phyloP scores from a whole-genome alignment of 2,797 vertebrate species.

The Phoxinus dragarum region DNA sequence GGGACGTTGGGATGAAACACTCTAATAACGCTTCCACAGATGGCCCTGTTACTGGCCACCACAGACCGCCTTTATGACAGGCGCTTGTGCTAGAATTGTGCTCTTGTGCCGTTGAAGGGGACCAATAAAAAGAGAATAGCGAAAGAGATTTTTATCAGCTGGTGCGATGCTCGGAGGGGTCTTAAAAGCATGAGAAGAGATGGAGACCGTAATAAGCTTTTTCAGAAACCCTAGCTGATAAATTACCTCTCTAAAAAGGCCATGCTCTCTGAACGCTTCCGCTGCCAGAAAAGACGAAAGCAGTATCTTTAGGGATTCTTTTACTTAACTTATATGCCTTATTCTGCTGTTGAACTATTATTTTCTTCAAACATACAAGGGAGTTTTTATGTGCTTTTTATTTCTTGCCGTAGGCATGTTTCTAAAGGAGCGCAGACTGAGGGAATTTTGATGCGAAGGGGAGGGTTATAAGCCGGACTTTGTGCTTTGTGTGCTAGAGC shows the following conservation, averaged over 20 bases:
- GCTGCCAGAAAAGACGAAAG: constrained; percentile 7
- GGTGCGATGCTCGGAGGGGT: constrained; percentile 33
- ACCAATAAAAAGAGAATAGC: constrained; percentile 65
- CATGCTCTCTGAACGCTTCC: constrained; percentile 8
- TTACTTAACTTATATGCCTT: constrained; percentile 50
- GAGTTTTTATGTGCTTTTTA: constrained; percentile 46
- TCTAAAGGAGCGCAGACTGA: constrained; percentile 42
- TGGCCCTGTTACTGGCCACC: constrained; percentile 77
- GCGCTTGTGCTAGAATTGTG: constrained; percentile 62
- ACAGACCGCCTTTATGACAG: constrained; percentile 66
- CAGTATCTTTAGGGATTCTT: constrained; percentile 25
- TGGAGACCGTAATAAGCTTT: constrained; percentile 41
- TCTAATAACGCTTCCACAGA: constrained; percentile 77
- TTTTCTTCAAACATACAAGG: constrained; percentile 52
- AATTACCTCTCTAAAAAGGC: constrained; percentile 49
- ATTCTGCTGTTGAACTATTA: constrained; percentile 47
- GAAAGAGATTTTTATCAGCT: constrained; percentile 41
- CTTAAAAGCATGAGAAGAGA: constrained; percentile 54
- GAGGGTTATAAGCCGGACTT: constrained; percentile 13
- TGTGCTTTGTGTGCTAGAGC: constrained; percentile 48
- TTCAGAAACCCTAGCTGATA: constrained; percentile 33
- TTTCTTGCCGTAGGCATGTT: constrained; percentile 46
- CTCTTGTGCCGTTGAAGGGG: constrained; percentile 67
- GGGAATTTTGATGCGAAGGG: constrained; percentile 49
- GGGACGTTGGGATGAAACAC: constrained; percentile 70